Percentiles rank a stretch among this genome's conserved stretches.
phyloP scores from a whole-genome alignment of 1,140 invertebrate genomes.

The Chlorops oryzae region DNA sequence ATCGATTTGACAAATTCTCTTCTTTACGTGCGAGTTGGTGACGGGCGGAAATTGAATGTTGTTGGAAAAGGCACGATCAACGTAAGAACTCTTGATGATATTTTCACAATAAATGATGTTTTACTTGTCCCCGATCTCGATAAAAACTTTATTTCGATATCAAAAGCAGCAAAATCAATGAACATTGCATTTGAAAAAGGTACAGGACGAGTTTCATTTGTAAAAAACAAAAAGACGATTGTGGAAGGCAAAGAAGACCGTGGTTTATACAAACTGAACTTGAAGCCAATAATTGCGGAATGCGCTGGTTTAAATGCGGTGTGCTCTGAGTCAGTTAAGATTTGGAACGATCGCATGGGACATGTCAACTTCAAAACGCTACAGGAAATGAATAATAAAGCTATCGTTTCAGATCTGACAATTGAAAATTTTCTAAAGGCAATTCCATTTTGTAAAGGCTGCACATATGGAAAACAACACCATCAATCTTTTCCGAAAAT shows the following conservation, averaged over 20 bases:
- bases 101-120: conserved; percentile 21
- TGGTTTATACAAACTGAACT: conserved; percentile 14
- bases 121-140: conserved; percentile 17
- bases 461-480: conserved; percentile 41
- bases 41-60: too few relatives aligned
- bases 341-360: conserved; percentile 26
- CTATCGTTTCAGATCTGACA: conserved; percentile 6
- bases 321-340: neutral
- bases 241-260: conserved; percentile 12
- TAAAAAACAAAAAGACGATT: conserved; percentile 9
- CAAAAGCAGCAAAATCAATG: conserved; percentile 21
- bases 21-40: neutral
- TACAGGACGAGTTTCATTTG: conserved; percentile 12
- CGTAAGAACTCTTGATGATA: conserved; percentile 15
- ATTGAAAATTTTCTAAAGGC: neutral
- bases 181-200: conserved; percentile 21
- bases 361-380: conserved; percentile 25
- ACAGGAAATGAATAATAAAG: conserved; percentile 14
- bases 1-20: too few relatives aligned
- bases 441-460: conserved; percentile 26
- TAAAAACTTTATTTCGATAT: conserved; percentile 29
- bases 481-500: conserved; percentile 9
- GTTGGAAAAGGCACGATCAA: conserved; percentile 17
- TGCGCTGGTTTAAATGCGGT: too few relatives aligned
- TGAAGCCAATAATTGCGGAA: too few relatives aligned